A percentile compares a stretch with the other conserved stretches of the same genome.
These are phyloP conservation scores for Drosophila nannoptera DNA, from an alignment of 1,140 invertebrate genomes.

Conservation along the genomic window DNA sequence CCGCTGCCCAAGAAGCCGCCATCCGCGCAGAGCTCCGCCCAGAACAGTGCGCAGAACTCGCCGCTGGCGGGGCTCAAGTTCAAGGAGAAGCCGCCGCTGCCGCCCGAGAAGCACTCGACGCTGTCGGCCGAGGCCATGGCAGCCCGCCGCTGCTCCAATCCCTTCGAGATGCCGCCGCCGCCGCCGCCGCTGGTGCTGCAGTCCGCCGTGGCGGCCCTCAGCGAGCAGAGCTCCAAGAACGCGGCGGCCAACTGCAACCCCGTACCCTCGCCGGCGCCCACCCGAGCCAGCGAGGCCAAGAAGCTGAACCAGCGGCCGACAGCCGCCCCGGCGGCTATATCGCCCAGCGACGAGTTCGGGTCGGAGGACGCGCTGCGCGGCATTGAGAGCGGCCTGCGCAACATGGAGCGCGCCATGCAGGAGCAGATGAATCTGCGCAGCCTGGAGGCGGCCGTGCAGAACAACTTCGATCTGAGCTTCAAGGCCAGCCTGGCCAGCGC, in stretches of 20 bases:
- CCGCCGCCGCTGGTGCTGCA: conserved; percentile 57
- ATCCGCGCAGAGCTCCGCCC: conserved; percentile 62
- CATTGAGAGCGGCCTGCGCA: conserved; percentile 76
- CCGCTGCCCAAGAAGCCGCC: conserved; percentile 74
- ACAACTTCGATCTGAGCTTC: conserved; percentile 75
- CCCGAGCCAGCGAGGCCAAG: conserved; percentile 66
- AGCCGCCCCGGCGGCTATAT: conserved; percentile 28
- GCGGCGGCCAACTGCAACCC: conserved; percentile 29
- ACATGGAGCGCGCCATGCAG: conserved; percentile 79
- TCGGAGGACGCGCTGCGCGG: conserved; percentile 77
- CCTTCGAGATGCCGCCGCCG: conserved; percentile 70
- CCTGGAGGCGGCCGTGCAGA: conserved; percentile 70
- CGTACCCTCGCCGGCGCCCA: conserved; percentile 72
- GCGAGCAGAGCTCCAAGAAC: conserved; percentile 65
- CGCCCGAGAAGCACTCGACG: conserved; percentile 67
- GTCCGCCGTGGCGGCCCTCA: conserved; percentile 60
- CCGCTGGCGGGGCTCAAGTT: conserved; percentile 65
- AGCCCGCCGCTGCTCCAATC: conserved; percentile 66
- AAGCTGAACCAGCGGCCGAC: conserved; percentile 44
- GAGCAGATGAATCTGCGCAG: conserved; percentile 78
- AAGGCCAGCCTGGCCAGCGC: conserved; percentile 65
- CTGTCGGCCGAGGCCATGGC: conserved; percentile 61
- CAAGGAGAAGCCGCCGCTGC: conserved; percentile 69
- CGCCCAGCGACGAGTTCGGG: conserved; percentile 76
- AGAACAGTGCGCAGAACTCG: conserved; percentile 75